Base-by-base conservation (phyloP, 1,140 invertebrate genomes). In the Polypedilum pembai region DNA sequence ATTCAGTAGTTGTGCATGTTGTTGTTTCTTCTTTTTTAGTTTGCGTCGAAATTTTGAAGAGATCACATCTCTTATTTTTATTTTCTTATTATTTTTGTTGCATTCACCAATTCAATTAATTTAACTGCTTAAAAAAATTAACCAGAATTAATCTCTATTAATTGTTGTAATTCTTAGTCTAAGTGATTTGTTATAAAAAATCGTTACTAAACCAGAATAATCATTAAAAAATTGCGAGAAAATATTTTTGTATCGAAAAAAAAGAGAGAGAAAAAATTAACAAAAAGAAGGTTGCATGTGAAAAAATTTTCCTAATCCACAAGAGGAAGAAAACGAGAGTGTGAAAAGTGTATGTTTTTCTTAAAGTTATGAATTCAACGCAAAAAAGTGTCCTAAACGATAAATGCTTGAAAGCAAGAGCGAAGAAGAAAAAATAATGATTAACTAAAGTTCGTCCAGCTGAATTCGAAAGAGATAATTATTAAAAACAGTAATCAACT, bases 51-150 rank as follows among this genome's bases (percentile, higher is more conserved):
- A 56, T 4, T n/a, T 33, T 56, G 12, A 56, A 56, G 45, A 56
- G 45, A 56, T 56, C n/a, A 56, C 45, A 56, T 56, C 45, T 56
- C 45, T 56, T 56, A 56, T 56, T 56, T 56, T 56, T 56, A 56
- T 56, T 56, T 56, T 56, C 12, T 56, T 56, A 56, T 56, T 56
- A 56, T 56, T 56, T 56, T 56, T 56, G 45, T 56, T 56, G 45
- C 45, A 56, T 56, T 56, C 45, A 56, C 45, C 8, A 56, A 12
- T 45, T 45, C 15, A 12, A 12, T 56, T 56, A 56, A 56, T 56
- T 56, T 15, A 56, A 56, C 8, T 56, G n/a, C 41, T 56, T 56
- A 56, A 56, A 56, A 45, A 45, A 56, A 56, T 56, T 56, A 56
- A 12, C 45, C 45, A 56, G 45, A 56, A n/a, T 15, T 56, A 56